Conservation (phyloP, 2,888 invertebrate genomes). For the Enchytraeus crypticus region DNA sequence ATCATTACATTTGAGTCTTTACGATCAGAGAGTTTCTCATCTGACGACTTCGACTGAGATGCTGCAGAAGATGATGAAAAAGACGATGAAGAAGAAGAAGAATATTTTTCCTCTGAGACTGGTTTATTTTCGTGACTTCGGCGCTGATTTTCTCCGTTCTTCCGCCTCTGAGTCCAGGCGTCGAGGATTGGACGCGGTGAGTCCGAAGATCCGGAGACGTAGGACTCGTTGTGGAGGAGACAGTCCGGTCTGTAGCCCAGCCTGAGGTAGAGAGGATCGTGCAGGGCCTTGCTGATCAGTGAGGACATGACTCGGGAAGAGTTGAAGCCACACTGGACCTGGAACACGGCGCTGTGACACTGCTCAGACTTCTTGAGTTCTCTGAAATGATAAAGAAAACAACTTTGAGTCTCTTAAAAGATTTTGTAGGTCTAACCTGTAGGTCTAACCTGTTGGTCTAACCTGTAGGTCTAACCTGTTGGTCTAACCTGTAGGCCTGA, state of each 20-base stretch:
- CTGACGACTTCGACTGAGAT: too few relatives aligned
- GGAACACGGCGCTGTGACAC: constrained; percentile 10
- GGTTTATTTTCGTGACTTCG: background rate
- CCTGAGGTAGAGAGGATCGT: constrained; percentile 15
- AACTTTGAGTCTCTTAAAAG: too few relatives aligned
- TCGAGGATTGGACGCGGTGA: background rate
- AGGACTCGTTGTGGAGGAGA: constrained; percentile 8
- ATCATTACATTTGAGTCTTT: too few relatives aligned
- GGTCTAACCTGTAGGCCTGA: background rate
- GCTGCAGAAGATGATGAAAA: too few relatives aligned
- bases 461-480: too few relatives aligned
- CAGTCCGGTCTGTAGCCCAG: constrained; percentile 17
- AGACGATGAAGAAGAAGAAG: too few relatives aligned
- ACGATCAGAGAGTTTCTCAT: too few relatives aligned
- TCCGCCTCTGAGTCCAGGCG: background rate
- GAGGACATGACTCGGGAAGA: constrained; percentile 2
- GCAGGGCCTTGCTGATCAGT: constrained; percentile 9
- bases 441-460: too few relatives aligned
- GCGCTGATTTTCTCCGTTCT: background rate
- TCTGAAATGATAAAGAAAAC: constrained; percentile 1
- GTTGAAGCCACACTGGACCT: constrained; percentile 4
- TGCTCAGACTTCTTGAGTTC: constrained; percentile 5
- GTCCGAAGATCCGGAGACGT: background rate
- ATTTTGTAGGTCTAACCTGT: background rate
- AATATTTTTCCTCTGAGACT: too few relatives aligned